These are phyloP conservation scores for Burhinus oedicnemus DNA, from an alignment of 2,113 vertebrate genomes.

Conservation along the genomic window DNA sequence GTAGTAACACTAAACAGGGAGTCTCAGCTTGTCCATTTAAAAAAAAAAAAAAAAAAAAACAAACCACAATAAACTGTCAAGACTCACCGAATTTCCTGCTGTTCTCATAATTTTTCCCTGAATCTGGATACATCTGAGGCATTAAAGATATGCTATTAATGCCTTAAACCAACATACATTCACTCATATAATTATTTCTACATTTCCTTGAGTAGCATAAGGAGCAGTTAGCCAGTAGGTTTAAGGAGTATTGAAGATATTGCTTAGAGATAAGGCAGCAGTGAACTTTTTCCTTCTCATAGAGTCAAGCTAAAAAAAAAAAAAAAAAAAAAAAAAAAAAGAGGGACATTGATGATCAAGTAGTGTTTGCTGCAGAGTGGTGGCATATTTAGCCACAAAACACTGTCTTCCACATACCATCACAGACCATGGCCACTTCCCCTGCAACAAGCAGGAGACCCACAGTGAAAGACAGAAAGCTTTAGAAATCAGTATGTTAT, in stretches of 20 bases:
- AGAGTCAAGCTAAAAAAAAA: neutral
- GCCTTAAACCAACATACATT: neutral
- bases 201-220: neutral
- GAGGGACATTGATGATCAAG: neutral
- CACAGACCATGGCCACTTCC: rapidly evolving
- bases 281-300: neutral
- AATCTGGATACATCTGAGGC: neutral
- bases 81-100: neutral
- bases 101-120: neutral
- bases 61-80: neutral
- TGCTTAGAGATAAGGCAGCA: neutral
- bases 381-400: neutral
- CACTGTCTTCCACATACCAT: neutral
- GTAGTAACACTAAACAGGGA: neutral
- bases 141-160: neutral
- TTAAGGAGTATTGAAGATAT: neutral
- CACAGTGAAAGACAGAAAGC: neutral
- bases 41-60: neutral
- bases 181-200: neutral
- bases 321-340: no score
- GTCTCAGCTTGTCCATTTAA: neutral
- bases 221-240: neutral
- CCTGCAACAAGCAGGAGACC: neutral
- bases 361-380: neutral
- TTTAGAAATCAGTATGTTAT: neutral